Evolutionary conservation across 2,888 invertebrate species (phyloP), one percentile per base, ranked within the genome.

Genomic region (Acanthacorydalis orientalis): DNA sequence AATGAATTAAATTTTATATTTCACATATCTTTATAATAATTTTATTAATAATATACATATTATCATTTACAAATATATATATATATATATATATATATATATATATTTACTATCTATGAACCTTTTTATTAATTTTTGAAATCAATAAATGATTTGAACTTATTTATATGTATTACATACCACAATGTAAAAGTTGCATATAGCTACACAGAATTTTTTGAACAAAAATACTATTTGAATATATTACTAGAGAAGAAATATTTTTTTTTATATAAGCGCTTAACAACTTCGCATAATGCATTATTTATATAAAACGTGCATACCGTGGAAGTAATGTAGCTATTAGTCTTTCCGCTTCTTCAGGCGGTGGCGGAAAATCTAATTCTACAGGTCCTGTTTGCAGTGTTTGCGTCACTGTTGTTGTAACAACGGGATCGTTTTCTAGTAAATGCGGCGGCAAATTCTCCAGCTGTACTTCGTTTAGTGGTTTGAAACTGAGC

Each of bases 271-370:
- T 23, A 23, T 23, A 23, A 6, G 23, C 23, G 23, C 23, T 23
- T 23, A 23, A 23, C 23, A 23, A 23, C 23, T 23, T 23, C 6
- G 2, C 6, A 23, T 23, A 23, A 23, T 6, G 23, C 6, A 23
- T 23, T 23, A 23, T 23, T 23, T 23, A 23, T 23, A 23, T 23
- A 23, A 23, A 48, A 45, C 43, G 47, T 53, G 67, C 68, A 69
- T 68, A 83, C 83, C 80, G 80, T 47, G 83, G 83, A 58, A 83
- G 68, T 53, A 84, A 69, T 47, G 80, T 81, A 49, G 83, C 80
- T 55, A 84, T 83, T 56, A 83, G 78, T 51, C 82, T 71, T 62
- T 83, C 75, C 11, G 83, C 83, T 64, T 83, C 83, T 62, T 83
- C 83, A 1, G 83, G 82, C 40, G 83, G 82, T 44, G 83, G 83